A percentile compares a stretch with the other conserved stretches of the same genome.
phyloP scores from a whole-genome alignment of 2,113 vertebrate species.

The Esox niger region DNA sequence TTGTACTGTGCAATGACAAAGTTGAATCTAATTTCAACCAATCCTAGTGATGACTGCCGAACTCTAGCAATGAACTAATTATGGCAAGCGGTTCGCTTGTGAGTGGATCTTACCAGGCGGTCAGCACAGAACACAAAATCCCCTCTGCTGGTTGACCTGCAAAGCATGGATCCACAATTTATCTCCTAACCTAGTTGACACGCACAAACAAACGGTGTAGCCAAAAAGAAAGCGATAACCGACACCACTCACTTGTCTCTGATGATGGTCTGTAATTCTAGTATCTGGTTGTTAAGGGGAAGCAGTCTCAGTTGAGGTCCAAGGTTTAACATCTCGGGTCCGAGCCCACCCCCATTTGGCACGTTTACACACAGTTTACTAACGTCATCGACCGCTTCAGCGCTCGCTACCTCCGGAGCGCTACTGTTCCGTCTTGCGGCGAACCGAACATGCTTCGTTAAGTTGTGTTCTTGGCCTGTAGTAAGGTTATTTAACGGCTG shows the following conservation, averaged over 20 bases:
- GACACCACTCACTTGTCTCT: constrained; percentile 82
- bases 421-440: constrained; percentile 34
- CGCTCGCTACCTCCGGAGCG: constrained; percentile 39
- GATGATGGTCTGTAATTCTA: constrained; percentile 90
- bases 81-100: neutral
- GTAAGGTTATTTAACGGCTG: constrained; percentile 66
- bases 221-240: neutral
- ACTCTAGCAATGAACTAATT: too few relatives aligned
- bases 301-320: constrained; percentile 84
- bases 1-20: too few relatives aligned
- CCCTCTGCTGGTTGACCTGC: constrained; percentile 92
- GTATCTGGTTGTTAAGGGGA: constrained; percentile 90
- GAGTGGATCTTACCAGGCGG: constrained; percentile 82
- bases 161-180: constrained; percentile 40
- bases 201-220: neutral
- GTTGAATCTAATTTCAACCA: too few relatives aligned
- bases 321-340: constrained; percentile 19
- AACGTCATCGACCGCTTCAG: constrained; percentile 38
- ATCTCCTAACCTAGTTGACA: too few relatives aligned
- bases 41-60: too few relatives aligned
- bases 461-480: constrained; percentile 59
- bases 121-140: constrained; percentile 97
- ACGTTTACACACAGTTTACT: constrained; percentile 25
- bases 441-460: constrained; percentile 75
- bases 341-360: constrained; percentile 25